Base-by-base conservation (phyloP, 2,113 vertebrate genomes). In the Callorhinus ursinus region DNA sequence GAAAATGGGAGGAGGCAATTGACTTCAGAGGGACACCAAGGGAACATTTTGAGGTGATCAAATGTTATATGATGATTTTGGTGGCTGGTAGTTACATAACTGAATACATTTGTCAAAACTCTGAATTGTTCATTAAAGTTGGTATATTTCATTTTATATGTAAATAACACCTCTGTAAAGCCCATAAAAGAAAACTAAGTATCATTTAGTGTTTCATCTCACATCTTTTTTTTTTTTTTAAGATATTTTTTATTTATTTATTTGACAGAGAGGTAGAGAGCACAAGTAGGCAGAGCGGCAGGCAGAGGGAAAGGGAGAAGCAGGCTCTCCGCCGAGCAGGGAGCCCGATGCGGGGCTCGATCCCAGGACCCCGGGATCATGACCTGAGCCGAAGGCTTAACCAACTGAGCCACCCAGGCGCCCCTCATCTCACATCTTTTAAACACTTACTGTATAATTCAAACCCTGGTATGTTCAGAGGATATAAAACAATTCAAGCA, bases 111-210 rank as follows among this genome's bases (percentile, higher is more conserved):
- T 80, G 7, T 92, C 7, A 90, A 84, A 95, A 79, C n/a, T 79
- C 5, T 90, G 51, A 87, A 33, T 92, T 79, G 3, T 65, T 95
- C 12, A 55, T n/a, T 93, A 33, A 77, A 86, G 31, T 92, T 39
- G 79, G 12, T 61, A 13, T 51, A 65, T 90, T 94, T 31, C 63
- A 69, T 83, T 69, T 16, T 77, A 31, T 65, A 46, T 93, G 5
- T 74, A 67, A 85, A 79, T 57, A 39, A 51, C 79, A 67, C 46
- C 21, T 92, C 61, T 61, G 2, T 59, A 81, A 88, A 85, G 28
- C 19, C 79, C 19, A 28, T 97, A 46, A 96, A 93, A 83, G 63
- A 80, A 88, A 93, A 88, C n/a, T 74, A 55, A 65, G 49, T 24
- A 11, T 88, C 28, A 42, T 42, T 95, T 55, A 76, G 11, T 96